A percentile compares a stretch with the other conserved stretches of the same genome.
These are phyloP conservation scores for Oreochromis spilurus DNA, from an alignment of 2,113 vertebrate genomes.

Conservation along the genomic window DNA sequence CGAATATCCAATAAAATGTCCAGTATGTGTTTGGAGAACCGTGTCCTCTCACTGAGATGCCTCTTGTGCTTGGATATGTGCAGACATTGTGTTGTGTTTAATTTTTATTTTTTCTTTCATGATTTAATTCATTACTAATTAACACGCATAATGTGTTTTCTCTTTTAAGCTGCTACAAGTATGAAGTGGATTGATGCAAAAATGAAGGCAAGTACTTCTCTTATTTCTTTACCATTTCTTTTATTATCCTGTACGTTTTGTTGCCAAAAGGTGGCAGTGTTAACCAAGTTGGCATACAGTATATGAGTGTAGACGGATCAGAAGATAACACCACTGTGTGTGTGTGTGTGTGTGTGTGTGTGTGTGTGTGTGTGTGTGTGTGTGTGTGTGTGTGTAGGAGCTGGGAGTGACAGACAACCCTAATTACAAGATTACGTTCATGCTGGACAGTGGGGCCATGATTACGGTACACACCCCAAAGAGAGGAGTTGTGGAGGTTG, in stretches of 20 bases:
- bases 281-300: background rate
- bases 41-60: background rate
- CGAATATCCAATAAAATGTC: background rate
- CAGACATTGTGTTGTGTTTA: background rate
- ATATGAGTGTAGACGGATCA: background rate
- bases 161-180: conserved; percentile 90
- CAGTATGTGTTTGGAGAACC: background rate
- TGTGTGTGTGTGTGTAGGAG: conserved; percentile 74
- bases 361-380: too few relatives aligned
- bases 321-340: background rate
- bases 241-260: background rate
- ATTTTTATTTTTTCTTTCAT: background rate
- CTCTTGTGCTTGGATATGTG: background rate
- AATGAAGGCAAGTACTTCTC: conserved; percentile 87
- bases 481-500: conserved; percentile 93
- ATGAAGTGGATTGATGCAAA: conserved; percentile 99
- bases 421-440: conserved; percentile 98
- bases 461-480: conserved; percentile 97
- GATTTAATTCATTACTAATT: background rate
- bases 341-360: conserved; percentile 23
- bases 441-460: conserved; percentile 98
- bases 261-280: conserved; percentile 46
- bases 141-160: background rate
- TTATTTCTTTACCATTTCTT: background rate
- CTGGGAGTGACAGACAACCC: conserved; percentile 93